Evolutionary conservation across 2,888 invertebrate genomes (phyloP), one percentile per base, ranked within the genome.

Genomic region (Patella pellucida): DNA sequence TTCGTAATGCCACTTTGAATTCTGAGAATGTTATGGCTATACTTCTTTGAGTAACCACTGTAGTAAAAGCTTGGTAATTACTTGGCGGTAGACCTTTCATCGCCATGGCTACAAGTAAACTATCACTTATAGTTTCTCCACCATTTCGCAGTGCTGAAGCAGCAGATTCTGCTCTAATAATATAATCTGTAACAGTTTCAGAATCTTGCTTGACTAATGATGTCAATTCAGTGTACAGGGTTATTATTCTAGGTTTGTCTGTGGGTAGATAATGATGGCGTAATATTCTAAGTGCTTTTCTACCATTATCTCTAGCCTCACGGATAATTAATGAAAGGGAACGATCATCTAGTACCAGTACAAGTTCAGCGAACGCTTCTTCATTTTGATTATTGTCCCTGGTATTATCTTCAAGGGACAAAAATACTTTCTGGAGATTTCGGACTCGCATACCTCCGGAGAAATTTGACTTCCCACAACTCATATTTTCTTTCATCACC

Each of bases 261-360:
- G n/a, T 67, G 5, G 77, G 70, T 2, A 52, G 51, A 56, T 82
- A 81, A 67, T 80, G 80, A 14, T 80, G 68, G 15, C 75, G 69
- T 50, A 83, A 68, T 56, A 81, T 81, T 27, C 70, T 68, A 19
- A 78, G 71, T n/a, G 83, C 79, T 15, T 76, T 75, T 62, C 81
- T 76, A 11, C 83, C 81, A 77, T 83, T 77, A 68, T 83, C 73
- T 11, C 14, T 50, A 15, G 80, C 81, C 70, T 81, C 83, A 12
- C 79, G 16, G 73, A 82, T 83, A 3, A 82, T 68, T 5, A 82
- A 56, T 7, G 75, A 76, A 7, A 82, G 70, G 41, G 76, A 78
- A 52, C 70, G 76, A 56, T 81, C 82, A 73, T 83, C 82, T 5
- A 81, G 56, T 41, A 73, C 71, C 56, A 82, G 81, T 12, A 81